Conservation (phyloP, 2,113 vertebrate genomes). For the Aldabrachelys gigantea region DNA sequence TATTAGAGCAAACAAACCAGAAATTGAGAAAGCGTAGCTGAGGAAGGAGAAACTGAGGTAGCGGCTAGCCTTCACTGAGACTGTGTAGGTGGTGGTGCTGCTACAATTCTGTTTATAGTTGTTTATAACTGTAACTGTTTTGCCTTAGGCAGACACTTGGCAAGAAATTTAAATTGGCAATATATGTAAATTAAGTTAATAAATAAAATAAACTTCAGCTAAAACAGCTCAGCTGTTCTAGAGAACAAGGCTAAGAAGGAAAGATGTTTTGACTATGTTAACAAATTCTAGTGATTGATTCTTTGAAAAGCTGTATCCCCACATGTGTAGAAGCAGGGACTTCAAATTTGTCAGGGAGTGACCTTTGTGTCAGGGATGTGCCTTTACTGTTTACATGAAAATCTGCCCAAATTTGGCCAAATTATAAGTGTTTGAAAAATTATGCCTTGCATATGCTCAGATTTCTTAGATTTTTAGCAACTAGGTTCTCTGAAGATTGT, state of each 20-base stretch:
- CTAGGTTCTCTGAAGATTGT: slow-evolving; percentile 41
- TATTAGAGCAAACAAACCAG: neutral
- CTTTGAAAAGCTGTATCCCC: slow-evolving; percentile 3
- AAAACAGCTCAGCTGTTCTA: neutral
- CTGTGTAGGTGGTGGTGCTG: neutral
- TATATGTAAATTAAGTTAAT: neutral
- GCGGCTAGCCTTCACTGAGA: neutral
- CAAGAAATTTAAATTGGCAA: neutral
- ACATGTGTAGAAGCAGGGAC: neutral
- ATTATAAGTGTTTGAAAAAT: slow-evolving; percentile 19
- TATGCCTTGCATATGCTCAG: neutral
- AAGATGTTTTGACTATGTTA: neutral
- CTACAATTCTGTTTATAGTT: neutral
- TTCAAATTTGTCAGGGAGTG: slow-evolving; percentile 27
- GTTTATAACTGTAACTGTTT: neutral
- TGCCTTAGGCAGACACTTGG: no score
- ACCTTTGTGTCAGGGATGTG: slow-evolving; percentile 14
- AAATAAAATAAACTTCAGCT: neutral
- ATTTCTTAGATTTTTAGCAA: slow-evolving; percentile 39
- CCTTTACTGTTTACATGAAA: neutral
- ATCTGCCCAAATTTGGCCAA: slow-evolving; percentile 24
- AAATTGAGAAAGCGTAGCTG: neutral
- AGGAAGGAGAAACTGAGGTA: neutral
- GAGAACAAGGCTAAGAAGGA: neutral
- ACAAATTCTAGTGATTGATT: neutral